Conservation (phyloP, 2,113 vertebrate species). For the Empidonax alnorum region DNA sequence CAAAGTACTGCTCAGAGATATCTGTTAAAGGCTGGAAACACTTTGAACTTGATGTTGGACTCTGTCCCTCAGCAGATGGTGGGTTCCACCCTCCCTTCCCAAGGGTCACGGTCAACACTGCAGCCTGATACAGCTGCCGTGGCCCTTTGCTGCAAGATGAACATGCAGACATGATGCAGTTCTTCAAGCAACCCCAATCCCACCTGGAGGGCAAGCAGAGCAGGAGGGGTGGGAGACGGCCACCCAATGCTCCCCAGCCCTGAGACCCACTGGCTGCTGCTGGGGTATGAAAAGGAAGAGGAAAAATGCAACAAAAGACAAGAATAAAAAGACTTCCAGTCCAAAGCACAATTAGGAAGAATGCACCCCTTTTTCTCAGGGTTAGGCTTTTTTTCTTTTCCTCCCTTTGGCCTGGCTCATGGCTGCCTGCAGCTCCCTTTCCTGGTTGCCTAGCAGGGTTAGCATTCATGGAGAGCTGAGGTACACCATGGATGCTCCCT, state of each 20-base stretch:
- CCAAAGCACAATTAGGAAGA: background rate
- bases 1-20: background rate
- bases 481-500: constrained; percentile 59
- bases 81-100: background rate
- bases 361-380: background rate
- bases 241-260: background rate
- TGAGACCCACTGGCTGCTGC: background rate
- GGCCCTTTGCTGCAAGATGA: background rate
- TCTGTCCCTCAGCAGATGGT: background rate
- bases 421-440: constrained; percentile 49
- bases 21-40: background rate
- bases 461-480: constrained; percentile 72
- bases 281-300: constrained; percentile 6
- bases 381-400: background rate
- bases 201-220: background rate
- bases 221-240: accelerated
- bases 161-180: background rate
- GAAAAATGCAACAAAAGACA: background rate
- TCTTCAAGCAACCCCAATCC: background rate
- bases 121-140: background rate
- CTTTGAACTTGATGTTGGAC: background rate
- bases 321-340: constrained; percentile 17
- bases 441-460: constrained; percentile 78
- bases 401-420: background rate
- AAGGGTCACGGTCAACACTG: background rate